Conservation (phyloP, 2,888 invertebrate species). For the Synanthedon formicaeformis region DNA sequence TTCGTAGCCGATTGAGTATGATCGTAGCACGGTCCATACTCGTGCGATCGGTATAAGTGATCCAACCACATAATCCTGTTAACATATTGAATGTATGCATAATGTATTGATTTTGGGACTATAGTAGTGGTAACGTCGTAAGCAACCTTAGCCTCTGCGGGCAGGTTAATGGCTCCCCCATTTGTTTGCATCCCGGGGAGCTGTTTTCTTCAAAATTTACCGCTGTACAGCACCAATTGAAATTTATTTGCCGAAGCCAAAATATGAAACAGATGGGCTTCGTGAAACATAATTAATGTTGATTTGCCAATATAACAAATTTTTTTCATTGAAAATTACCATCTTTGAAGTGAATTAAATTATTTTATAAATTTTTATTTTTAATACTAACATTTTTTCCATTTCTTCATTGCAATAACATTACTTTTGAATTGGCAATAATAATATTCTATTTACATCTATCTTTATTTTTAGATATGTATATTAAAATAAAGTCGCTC, state of each 20-base stretch:
- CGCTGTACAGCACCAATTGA: slow-evolving; percentile 8
- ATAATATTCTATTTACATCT: too few relatives aligned
- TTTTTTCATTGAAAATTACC: too few relatives aligned
- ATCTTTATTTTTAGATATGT: too few relatives aligned
- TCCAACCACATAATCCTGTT: background rate
- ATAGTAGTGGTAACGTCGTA: slow-evolving; percentile 6
- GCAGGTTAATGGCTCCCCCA: slow-evolving; percentile 16
- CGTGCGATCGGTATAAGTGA: background rate
- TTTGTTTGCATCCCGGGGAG: slow-evolving; percentile 19
- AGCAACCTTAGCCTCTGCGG: slow-evolving; percentile 12
- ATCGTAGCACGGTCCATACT: too few relatives aligned
- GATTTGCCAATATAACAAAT: slow-evolving; percentile 1
- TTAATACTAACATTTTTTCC: too few relatives aligned
- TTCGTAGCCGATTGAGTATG: too few relatives aligned
- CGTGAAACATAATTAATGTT: slow-evolving; percentile 11
- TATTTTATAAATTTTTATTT: too few relatives aligned
- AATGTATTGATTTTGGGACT: slow-evolving; percentile 10
- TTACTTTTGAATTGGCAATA: too few relatives aligned
- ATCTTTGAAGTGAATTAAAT: background rate
- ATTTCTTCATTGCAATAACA: too few relatives aligned
- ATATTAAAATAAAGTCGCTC: too few relatives aligned
- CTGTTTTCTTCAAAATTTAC: slow-evolving; percentile 17
- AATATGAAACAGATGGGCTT: slow-evolving; percentile 4
- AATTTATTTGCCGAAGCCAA: slow-evolving; percentile 15
- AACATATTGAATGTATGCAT: slow-evolving; percentile 1